These are phyloP conservation scores for Cephus cinctus DNA, from an alignment of 1,140 invertebrate species.

Conservation along the genomic window DNA sequence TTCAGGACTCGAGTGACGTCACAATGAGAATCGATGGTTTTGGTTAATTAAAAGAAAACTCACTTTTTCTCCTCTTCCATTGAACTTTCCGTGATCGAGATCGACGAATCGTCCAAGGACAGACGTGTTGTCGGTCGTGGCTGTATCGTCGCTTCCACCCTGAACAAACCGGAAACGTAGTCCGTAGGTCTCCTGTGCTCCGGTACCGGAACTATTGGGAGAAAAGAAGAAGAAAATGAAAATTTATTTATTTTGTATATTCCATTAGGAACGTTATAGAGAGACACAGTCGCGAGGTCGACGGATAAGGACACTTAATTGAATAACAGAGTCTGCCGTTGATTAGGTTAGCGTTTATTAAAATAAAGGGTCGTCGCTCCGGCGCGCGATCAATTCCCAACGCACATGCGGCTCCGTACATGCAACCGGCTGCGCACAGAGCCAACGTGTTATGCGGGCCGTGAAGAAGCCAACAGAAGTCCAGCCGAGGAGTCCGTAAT, in stretches of 20 bases:
- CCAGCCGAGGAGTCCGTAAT: too few species aligned
- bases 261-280: too few species aligned
- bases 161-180: conserved; percentile 78
- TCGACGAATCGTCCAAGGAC: conserved; percentile 39
- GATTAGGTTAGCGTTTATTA: conserved; percentile 48
- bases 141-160: conserved; percentile 64
- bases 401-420: not conserved
- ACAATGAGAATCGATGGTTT: too few species aligned
- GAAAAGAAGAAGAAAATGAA: conserved; percentile 24
- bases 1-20: too few species aligned
- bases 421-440: too few species aligned
- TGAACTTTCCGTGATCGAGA: conserved; percentile 34
- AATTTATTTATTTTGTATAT: too few species aligned
- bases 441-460: too few species aligned
- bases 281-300: not conserved
- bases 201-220: conserved; percentile 62
- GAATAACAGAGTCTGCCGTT: conserved; percentile 41
- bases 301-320: conserved; percentile 34
- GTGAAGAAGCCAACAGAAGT: not conserved
- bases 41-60: too few species aligned
- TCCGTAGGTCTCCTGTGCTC: conserved; percentile 75
- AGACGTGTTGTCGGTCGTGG: conserved; percentile 52
- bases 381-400: conserved; percentile 2
- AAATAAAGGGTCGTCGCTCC: conserved; percentile 45
- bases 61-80: conserved; percentile 46